phyloP scores from a whole-genome alignment of 1,140 invertebrate species.

The Pogonus chalceus region DNA sequence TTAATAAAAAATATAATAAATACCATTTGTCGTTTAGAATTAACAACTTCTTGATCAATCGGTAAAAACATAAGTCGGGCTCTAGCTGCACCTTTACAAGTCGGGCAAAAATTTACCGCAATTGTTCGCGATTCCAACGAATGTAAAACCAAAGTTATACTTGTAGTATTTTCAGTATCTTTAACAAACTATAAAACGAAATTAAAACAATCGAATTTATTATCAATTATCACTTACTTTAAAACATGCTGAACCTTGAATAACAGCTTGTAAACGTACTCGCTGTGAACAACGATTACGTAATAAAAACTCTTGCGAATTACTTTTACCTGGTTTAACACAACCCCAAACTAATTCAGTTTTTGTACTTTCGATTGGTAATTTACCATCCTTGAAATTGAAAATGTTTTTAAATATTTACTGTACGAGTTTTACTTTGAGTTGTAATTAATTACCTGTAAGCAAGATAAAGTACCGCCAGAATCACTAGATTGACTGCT shows the following conservation, averaged over 20 bases:
- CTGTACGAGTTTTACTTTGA: background rate
- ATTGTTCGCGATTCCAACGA: conserved; percentile 38
- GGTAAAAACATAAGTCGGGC: conserved; percentile 40
- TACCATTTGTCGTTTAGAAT: conserved; percentile 27
- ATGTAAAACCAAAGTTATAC: conserved; percentile 34
- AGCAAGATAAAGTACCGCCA: background rate
- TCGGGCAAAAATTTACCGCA: conserved; percentile 36
- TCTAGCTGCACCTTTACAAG: conserved; percentile 31
- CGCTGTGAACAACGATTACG: conserved; percentile 40
- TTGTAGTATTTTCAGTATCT: conserved; percentile 18
- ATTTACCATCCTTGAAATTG: conserved; percentile 23
- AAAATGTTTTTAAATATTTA: background rate
- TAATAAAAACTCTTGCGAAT: conserved; percentile 39
- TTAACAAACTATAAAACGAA: background rate
- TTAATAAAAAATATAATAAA: no score
- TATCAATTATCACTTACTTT: conserved; percentile 24
- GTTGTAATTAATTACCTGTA: background rate
- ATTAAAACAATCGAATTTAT: conserved; percentile 13
- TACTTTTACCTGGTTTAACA: conserved; percentile 36
- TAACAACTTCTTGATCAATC: conserved; percentile 31
- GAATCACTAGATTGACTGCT: background rate
- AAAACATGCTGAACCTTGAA: conserved; percentile 28
- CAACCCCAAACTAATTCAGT: conserved; percentile 42
- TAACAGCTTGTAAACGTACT: conserved; percentile 36
- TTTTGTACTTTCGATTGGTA: conserved; percentile 40